Percentiles rank a stretch among this genome's conserved stretches.
Conservation (phyloP, 2,113 vertebrate species). For the Procavia capensis region DNA sequence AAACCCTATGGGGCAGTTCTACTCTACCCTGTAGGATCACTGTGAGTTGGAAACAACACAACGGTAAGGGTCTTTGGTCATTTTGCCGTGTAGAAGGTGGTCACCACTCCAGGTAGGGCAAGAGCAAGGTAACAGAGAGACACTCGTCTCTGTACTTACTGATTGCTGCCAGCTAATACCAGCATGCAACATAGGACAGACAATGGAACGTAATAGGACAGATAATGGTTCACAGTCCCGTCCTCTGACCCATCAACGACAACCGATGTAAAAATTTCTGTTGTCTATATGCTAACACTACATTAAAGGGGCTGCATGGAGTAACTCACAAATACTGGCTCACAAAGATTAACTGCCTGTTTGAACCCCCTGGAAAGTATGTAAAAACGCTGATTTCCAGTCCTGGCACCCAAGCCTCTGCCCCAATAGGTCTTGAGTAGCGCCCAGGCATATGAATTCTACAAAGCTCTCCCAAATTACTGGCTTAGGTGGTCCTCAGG, state of each 20-base stretch:
- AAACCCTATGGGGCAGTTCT: too few relatives aligned
- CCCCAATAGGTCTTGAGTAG: background rate
- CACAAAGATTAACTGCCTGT: background rate
- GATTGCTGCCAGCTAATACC: background rate
- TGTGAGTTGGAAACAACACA: too few relatives aligned
- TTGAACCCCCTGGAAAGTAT: background rate
- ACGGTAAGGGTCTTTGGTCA: background rate
- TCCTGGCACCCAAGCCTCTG: background rate
- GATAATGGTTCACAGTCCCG: background rate
- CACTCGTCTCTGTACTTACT: background rate
- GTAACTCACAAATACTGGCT: background rate
- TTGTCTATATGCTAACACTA: background rate
- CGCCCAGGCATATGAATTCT: background rate
- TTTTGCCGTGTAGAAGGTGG: background rate
- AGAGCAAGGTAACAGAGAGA: background rate
- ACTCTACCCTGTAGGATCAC: too few relatives aligned
- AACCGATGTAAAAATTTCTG: background rate
- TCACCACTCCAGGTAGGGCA: background rate
- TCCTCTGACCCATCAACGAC: background rate
- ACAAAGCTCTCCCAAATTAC: background rate
- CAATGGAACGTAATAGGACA: too few relatives aligned
- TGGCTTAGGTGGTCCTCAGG: background rate
- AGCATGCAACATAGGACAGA: background rate
- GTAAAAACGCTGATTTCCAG: background rate
- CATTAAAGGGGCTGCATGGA: background rate